Conservation (phyloP, 2,113 vertebrate species). For the human region GRCh38 chr7:121700501-121701000, state of each 20-base stretch:
- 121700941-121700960: too few species aligned
- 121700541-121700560: not conserved
- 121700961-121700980: not conserved
- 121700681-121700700: conserved; percentile 14
- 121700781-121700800: not conserved
- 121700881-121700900: not conserved
- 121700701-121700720: not conserved
- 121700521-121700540: conserved; percentile 7
- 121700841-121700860: not conserved
- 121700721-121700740: not conserved
- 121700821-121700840: conserved; percentile 29
- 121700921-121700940: not conserved
- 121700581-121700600: conserved; percentile 18
- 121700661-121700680: not conserved
- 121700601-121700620: not conserved
- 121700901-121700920: not conserved
- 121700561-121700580: conserved; percentile 40
- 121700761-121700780: conserved; percentile 41
- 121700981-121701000: not conserved
- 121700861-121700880: conserved; percentile 6
- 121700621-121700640: not conserved
- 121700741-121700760: not conserved
- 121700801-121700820: conserved; percentile 39
- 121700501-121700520: conserved; percentile 53
- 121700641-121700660: not conserved